These are phyloP conservation scores for Idaea dimidiata DNA, from an alignment of 2,888 invertebrate genomes.

Conservation along the genomic window DNA sequence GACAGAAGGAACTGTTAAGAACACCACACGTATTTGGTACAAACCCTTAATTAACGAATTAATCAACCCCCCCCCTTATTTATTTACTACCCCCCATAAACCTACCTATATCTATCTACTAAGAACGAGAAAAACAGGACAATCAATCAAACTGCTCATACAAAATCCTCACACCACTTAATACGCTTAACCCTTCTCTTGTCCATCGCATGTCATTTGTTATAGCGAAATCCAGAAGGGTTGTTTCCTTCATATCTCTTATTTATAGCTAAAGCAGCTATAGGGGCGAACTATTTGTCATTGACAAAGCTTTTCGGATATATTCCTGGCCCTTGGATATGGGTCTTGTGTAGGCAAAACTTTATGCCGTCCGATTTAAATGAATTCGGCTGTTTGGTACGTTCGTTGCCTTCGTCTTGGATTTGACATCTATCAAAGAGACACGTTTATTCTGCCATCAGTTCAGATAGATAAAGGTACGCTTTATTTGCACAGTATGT, in stretches of 20 bases:
- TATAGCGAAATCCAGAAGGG: constrained; percentile 51
- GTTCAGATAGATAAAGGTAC: too few relatives aligned
- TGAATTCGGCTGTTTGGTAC: neutral
- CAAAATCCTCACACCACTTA: constrained; percentile 28
- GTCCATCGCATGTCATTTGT: constrained; percentile 77
- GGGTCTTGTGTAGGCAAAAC: neutral
- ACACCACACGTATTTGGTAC: neutral
- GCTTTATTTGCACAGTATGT: too few relatives aligned
- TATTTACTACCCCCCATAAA: neutral
- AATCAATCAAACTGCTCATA: constrained; percentile 54
- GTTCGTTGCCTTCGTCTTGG: neutral
- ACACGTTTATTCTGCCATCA: neutral
- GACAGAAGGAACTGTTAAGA: too few relatives aligned
- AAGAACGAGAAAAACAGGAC: constrained; percentile 27
- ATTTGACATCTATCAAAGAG: neutral
- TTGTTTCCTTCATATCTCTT: constrained; percentile 71
- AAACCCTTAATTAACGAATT: neutral
- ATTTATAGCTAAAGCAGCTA: constrained; percentile 77
- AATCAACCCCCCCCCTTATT: too few relatives aligned
- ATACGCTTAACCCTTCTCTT: constrained; percentile 65
- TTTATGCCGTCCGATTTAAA: neutral
- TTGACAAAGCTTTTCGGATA: constrained; percentile 69
- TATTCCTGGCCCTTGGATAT: constrained; percentile 36
- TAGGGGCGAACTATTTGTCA: constrained; percentile 75
- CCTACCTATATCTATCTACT: neutral